Evolutionary conservation across 2,797 vertebrate genomes (phyloP).

Genomic region (Crocidura indochinensis): DNA sequence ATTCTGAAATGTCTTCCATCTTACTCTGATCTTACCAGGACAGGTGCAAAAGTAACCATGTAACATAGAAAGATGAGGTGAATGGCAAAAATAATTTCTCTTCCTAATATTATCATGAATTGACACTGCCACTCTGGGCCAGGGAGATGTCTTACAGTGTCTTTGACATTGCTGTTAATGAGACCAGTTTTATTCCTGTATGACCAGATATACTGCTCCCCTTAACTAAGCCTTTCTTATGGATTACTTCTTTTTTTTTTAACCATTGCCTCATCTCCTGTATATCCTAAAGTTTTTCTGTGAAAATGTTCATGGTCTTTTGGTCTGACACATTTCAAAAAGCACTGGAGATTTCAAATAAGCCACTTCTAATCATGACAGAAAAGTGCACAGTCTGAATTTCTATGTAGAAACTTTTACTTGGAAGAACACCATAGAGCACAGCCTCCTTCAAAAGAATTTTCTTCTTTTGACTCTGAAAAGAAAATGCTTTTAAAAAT

Average conservation of each 20-base stretch:
- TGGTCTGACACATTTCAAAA: neutral
- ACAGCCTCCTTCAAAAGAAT: neutral
- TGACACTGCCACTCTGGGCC: no score
- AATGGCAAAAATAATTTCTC: no score
- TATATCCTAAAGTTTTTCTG: neutral
- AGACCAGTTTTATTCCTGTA: no score
- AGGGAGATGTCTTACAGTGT: no score
- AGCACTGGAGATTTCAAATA: neutral
- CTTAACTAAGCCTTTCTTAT: neutral
- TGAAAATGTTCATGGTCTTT: neutral
- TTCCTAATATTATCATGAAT: no score
- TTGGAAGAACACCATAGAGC: neutral
- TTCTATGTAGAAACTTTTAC: neutral
- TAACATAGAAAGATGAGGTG: no score
- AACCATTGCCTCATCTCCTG: neutral
- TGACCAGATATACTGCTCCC: no score
- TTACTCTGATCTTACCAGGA: neutral
- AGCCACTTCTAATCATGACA: neutral
- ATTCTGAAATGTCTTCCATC: no score
- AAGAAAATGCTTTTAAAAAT: neutral
- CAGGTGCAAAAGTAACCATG: neutral
- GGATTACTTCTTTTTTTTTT: neutral
- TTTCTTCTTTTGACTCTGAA: neutral
- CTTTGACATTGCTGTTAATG: no score
- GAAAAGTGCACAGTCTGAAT: neutral